Evolutionary conservation across 2,888 invertebrate species (phyloP).

Genomic region (Atrina japonica): DNA sequence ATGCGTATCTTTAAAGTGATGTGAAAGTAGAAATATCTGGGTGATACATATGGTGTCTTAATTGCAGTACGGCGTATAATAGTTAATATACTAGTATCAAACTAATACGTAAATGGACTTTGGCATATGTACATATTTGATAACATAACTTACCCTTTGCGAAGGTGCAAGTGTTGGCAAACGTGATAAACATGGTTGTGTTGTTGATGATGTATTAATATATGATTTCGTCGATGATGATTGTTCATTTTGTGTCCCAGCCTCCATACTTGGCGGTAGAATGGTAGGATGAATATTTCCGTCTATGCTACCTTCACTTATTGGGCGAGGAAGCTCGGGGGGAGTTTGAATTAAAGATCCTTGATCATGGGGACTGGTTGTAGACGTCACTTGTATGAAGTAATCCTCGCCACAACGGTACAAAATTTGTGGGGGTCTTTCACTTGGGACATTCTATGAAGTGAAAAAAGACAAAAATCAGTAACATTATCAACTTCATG

Average conservation of each 20-base stretch:
- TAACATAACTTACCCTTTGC: too few species aligned
- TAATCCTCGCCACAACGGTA: slow-evolving; percentile 57
- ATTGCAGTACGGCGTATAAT: too few species aligned
- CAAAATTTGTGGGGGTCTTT: slow-evolving; percentile 53
- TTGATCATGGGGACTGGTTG: slow-evolving; percentile 16
- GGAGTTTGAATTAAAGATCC: slow-evolving; percentile 3
- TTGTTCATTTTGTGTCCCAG: slow-evolving; percentile 1
- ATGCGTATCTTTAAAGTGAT: too few species aligned
- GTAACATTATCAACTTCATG: too few species aligned
- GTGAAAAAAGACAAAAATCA: not conserved
- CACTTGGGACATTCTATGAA: slow-evolving; percentile 44
- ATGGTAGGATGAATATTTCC: not conserved
- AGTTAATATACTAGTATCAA: too few species aligned
- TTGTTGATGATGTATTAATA: not conserved
- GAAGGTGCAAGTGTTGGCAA: too few species aligned
- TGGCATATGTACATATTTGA: too few species aligned
- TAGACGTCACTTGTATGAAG: slow-evolving; percentile 37
- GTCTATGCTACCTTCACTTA: slow-evolving; percentile 18
- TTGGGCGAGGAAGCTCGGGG: slow-evolving; percentile 7
- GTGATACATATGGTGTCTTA: too few species aligned
- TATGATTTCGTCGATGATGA: slow-evolving; percentile 1
- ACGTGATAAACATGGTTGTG: too few species aligned
- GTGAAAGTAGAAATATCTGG: too few species aligned
- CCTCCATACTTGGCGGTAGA: not conserved
- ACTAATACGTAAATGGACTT: too few species aligned